Evolutionary conservation across 2,113 vertebrate genomes (phyloP).

Genomic region (Nipponia nippon): DNA sequence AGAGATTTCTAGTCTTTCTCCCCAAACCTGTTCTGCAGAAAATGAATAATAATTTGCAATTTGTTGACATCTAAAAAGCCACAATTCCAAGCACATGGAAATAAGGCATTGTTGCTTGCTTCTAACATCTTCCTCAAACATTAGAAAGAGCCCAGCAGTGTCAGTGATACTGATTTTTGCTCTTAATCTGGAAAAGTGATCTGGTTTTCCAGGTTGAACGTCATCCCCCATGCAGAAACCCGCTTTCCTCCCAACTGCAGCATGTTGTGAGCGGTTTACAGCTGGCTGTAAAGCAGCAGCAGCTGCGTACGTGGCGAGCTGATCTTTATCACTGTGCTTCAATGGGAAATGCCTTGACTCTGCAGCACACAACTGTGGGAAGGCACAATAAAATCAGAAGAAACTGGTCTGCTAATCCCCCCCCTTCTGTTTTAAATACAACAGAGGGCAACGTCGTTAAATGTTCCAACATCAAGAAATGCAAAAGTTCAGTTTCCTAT

Average conservation of each 20-base stretch:
- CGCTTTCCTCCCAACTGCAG: neutral
- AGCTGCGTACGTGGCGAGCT: neutral
- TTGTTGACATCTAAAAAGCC: neutral
- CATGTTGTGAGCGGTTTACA: neutral
- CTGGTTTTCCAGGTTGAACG: neutral
- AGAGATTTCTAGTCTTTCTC: neutral
- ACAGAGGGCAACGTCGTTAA: neutral
- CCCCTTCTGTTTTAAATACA: neutral
- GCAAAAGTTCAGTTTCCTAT: constrained; percentile 23
- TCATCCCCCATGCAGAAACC: neutral
- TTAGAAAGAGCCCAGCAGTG: neutral
- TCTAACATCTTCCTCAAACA: neutral
- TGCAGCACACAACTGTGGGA: constrained; percentile 8
- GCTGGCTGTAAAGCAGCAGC: neutral
- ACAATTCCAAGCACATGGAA: rapidly evolving
- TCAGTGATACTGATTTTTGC: neutral
- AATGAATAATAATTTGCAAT: neutral
- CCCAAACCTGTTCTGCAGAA: neutral
- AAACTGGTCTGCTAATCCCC: neutral
- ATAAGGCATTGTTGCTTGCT: neutral
- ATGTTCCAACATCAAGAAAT: neutral
- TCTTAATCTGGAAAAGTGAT: neutral
- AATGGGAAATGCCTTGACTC: neutral
- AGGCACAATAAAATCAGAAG: neutral
- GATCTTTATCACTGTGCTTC: constrained; percentile 3